Conservation (phyloP, 2,113 vertebrate species). For the Strigops habroptila region DNA sequence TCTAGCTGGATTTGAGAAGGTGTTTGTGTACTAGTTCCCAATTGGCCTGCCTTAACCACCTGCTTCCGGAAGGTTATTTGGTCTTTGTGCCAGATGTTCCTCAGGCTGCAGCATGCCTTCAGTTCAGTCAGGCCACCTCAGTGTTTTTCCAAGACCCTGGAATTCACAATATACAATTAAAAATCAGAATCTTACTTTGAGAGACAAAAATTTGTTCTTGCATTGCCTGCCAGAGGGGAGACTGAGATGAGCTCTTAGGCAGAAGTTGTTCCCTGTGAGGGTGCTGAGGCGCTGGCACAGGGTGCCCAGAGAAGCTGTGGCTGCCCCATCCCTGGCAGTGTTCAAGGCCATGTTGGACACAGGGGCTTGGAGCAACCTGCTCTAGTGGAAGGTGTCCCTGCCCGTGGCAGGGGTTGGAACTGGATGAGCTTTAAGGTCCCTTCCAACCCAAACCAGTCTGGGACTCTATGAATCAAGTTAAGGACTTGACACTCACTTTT, state of each 20-base stretch:
- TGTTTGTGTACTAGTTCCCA: background rate
- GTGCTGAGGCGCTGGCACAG: background rate
- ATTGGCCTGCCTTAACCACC: background rate
- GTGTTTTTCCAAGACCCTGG: background rate
- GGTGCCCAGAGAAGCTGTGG: background rate
- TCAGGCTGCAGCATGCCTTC: background rate
- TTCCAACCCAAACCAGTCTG: background rate
- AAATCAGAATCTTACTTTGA: background rate
- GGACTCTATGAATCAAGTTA: background rate
- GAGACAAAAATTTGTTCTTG: rapidly evolving
- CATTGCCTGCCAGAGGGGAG: background rate
- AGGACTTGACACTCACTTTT: background rate
- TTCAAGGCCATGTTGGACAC: background rate
- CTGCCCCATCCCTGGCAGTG: background rate
- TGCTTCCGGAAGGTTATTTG: background rate
- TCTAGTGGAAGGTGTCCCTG: background rate
- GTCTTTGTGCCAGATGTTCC: background rate
- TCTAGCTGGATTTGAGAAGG: background rate
- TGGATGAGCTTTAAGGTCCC: background rate
- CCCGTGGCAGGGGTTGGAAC: rapidly evolving
- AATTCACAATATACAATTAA: background rate
- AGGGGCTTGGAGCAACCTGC: background rate
- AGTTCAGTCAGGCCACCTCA: background rate
- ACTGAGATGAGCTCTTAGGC: background rate
- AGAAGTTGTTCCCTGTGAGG: background rate